Percentiles rank a stretch among this genome's conserved stretches.
phyloP scores from a whole-genome alignment of 2,888 invertebrate species.

The Microdon myrmicae region DNA sequence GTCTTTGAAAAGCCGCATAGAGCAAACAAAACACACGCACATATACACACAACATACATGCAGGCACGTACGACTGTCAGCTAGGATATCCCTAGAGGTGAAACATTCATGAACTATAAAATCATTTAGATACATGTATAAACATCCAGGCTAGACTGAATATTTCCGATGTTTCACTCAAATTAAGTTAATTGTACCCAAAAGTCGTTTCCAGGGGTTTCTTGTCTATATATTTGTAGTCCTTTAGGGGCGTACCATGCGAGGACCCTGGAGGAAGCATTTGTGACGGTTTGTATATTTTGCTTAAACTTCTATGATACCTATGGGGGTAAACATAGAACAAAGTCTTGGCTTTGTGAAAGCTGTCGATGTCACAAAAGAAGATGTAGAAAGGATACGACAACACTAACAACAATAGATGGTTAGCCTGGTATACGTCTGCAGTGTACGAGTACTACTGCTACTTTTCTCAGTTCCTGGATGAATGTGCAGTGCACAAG shows the following conservation, averaged over 20 bases:
- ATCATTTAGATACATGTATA: slow-evolving; percentile 40
- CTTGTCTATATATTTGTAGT: slow-evolving; percentile 17
- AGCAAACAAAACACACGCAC: background rate
- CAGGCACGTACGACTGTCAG: background rate
- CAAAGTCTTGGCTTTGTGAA: slow-evolving; percentile 16
- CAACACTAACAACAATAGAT: slow-evolving; percentile 2
- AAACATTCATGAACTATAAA: slow-evolving; percentile 42
- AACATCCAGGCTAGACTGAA: slow-evolving; percentile 11
- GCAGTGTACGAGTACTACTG: too few species aligned
- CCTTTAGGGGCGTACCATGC: slow-evolving; percentile 7
- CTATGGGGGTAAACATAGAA: slow-evolving; percentile 29
- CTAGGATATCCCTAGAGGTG: slow-evolving; percentile 23
- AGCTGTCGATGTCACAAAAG: slow-evolving; percentile 38
- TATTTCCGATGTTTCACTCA: slow-evolving; percentile 46
- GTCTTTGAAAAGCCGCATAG: background rate
- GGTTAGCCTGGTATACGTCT: too few species aligned
- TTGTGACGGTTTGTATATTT: slow-evolving; percentile 6
- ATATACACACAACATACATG: background rate
- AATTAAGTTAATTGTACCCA: slow-evolving; percentile 51
- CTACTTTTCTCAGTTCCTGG: too few species aligned
- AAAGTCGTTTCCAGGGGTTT: slow-evolving; percentile 34
- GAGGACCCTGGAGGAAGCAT: background rate
- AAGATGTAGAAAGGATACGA: slow-evolving; percentile 23
- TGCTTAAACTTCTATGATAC: slow-evolving; percentile 35
- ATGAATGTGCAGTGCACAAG: slow-evolving; percentile 6